Percentiles rank a stretch among this genome's conserved stretches.
phyloP scores from a whole-genome alignment of 2,797 vertebrate species.

The Sternotherus odoratus region DNA sequence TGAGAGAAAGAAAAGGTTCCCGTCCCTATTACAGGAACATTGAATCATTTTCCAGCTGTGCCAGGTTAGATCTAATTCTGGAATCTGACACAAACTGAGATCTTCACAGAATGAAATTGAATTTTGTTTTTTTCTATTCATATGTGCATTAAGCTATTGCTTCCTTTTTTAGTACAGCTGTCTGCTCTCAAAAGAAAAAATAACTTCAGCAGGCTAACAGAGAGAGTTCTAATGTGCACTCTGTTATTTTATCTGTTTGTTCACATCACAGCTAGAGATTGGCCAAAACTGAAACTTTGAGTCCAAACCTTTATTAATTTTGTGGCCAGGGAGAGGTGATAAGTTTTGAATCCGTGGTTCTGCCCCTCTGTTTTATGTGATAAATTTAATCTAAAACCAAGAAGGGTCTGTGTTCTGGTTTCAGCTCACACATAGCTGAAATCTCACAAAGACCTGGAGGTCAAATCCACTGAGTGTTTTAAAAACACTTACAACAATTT shows the following conservation, averaged over 20 bases:
- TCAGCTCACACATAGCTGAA: slow-evolving; percentile 22
- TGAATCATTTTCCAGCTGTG: slow-evolving; percentile 24
- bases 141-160: neutral
- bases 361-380: neutral
- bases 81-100: slow-evolving; percentile 30
- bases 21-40: neutral
- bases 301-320: neutral
- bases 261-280: neutral
- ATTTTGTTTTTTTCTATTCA: slow-evolving; percentile 55
- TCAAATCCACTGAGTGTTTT: slow-evolving; percentile 5
- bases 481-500: slow-evolving; percentile 40
- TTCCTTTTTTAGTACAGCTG: slow-evolving; percentile 27
- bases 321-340: neutral
- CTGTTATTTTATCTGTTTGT: slow-evolving; percentile 37
- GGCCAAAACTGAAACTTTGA: neutral
- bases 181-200: slow-evolving; percentile 23
- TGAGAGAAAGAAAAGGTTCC: slow-evolving; percentile 24
- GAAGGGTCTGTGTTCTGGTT: neutral
- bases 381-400: neutral
- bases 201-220: neutral
- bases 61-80: slow-evolving; percentile 38
- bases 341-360: slow-evolving; percentile 25
- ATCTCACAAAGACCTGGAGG: slow-evolving; percentile 16
- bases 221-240: neutral
- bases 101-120: slow-evolving; percentile 29